Percentiles rank a stretch among this genome's conserved stretches.
phyloP scores from a whole-genome alignment of 1,140 invertebrate genomes.

The Lasaia peninsularis region DNA sequence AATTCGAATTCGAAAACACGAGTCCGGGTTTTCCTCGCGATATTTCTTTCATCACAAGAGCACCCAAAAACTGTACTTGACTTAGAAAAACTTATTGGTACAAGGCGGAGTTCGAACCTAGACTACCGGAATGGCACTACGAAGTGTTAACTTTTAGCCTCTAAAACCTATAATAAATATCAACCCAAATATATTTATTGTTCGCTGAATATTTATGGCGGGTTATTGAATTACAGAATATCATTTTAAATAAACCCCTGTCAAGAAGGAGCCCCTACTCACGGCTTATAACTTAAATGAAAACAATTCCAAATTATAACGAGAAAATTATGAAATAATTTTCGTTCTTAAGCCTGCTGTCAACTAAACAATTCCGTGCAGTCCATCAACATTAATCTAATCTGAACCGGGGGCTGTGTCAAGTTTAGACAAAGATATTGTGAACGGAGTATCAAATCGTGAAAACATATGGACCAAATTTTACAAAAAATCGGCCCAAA shows the following conservation, averaged over 20 bases:
- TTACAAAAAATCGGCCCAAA: background rate
- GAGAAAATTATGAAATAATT: constrained; percentile 7
- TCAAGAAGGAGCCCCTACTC: constrained; percentile 8
- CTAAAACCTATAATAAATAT: no score
- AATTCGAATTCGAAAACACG: no score
- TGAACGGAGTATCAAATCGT: constrained; percentile 55
- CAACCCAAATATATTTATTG: no score
- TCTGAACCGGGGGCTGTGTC: constrained; percentile 59
- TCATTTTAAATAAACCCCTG: constrained; percentile 7
- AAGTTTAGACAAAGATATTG: constrained; percentile 72
- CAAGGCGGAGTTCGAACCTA: no score
- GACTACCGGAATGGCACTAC: no score
- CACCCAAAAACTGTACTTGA: no score
- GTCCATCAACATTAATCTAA: constrained; percentile 76
- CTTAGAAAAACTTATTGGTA: no score
- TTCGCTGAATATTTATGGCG: background rate
- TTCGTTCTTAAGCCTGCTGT: constrained; percentile 27
- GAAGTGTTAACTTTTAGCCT: no score
- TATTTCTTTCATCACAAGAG: no score
- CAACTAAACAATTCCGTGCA: constrained; percentile 65
- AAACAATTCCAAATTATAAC: constrained; percentile 11
- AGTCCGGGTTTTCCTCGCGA: no score
- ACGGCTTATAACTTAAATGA: constrained; percentile 10
- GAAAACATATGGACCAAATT: background rate
- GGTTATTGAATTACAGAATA: background rate